Percentiles rank a stretch among this genome's conserved stretches.
phyloP scores from a whole-genome alignment of 2,113 vertebrate species.

The Panthera tigris region DNA sequence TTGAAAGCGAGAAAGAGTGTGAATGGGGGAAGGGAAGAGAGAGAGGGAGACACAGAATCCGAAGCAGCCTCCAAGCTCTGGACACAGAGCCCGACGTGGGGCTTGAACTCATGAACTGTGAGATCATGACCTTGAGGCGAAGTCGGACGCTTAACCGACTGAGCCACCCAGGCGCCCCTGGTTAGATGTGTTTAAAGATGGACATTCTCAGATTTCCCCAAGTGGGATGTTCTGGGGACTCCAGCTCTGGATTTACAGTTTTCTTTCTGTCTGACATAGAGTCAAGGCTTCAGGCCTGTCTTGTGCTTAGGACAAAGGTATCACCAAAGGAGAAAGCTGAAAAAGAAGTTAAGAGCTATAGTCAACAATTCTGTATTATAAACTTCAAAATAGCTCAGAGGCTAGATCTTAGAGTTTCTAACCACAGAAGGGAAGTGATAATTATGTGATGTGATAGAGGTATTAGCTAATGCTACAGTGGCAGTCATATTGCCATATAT shows the following conservation, averaged over 20 bases:
- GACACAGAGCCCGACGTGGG: too few species aligned
- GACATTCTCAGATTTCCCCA: neutral
- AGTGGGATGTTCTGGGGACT: neutral
- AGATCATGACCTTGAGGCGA: too few species aligned
- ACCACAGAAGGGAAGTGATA: neutral
- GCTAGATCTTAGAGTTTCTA: neutral
- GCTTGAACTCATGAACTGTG: too few species aligned
- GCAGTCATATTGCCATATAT: neutral
- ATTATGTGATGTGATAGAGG: neutral
- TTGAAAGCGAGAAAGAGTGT: too few species aligned
- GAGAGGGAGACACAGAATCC: too few species aligned
- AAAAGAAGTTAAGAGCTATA: neutral
- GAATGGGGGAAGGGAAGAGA: too few species aligned
- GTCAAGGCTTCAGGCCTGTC: neutral
- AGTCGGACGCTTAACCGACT: too few species aligned
- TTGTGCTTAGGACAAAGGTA: neutral
- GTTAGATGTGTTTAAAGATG: slow-evolving; percentile 17
- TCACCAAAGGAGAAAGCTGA: neutral
- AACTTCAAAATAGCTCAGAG: neutral
- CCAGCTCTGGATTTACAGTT: neutral
- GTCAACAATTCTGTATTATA: neutral
- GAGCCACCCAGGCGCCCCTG: neutral
- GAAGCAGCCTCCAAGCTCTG: too few species aligned
- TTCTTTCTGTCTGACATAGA: neutral
- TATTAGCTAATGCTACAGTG: neutral